phyloP scores from a whole-genome alignment of 23 tunicate genomes.

The Corella eumyota region DNA sequence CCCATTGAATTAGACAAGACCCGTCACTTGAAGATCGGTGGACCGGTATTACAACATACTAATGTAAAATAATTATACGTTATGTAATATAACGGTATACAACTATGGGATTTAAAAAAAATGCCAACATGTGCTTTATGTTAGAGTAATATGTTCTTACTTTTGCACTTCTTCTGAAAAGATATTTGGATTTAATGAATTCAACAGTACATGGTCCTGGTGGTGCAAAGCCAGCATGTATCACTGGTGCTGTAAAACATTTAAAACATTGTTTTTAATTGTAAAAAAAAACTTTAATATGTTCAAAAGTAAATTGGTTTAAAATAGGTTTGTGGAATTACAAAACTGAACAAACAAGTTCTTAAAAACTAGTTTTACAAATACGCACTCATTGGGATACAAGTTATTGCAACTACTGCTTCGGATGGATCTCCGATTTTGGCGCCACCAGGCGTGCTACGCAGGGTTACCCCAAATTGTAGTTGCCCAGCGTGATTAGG shows the following conservation, averaged over 20 bases:
- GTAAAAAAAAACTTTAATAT: background rate
- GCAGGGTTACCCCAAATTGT: slow-evolving; percentile 31
- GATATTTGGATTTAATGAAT: slow-evolving; percentile 65
- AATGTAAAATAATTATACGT: no score
- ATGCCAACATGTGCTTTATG: no score
- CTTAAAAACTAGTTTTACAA: no score
- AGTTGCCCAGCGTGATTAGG: slow-evolving; percentile 60
- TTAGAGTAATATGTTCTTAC: no score
- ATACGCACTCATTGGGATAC: slow-evolving; percentile 52
- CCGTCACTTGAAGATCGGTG: slow-evolving; percentile 47
- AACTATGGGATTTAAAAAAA: no score
- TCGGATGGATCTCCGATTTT: slow-evolving; percentile 36
- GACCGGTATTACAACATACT: slow-evolving; percentile 37
- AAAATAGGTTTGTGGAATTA: background rate
- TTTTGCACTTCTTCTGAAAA: slow-evolving; percentile 69
- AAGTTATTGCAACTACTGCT: slow-evolving; percentile 64
- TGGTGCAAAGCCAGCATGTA: slow-evolving; percentile 43
- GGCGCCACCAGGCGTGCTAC: slow-evolving; percentile 85
- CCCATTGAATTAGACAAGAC: slow-evolving; percentile 43
- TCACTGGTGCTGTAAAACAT: slow-evolving; percentile 36
- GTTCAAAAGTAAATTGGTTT: background rate
- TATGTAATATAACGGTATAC: no score
- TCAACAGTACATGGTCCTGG: slow-evolving; percentile 75
- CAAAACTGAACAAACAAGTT: no score
- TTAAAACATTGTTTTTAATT: background rate